Percentiles rank a stretch among this genome's conserved stretches.
Conservation (phyloP, 1,140 invertebrate species). For the Drosophila lacertosa region DNA sequence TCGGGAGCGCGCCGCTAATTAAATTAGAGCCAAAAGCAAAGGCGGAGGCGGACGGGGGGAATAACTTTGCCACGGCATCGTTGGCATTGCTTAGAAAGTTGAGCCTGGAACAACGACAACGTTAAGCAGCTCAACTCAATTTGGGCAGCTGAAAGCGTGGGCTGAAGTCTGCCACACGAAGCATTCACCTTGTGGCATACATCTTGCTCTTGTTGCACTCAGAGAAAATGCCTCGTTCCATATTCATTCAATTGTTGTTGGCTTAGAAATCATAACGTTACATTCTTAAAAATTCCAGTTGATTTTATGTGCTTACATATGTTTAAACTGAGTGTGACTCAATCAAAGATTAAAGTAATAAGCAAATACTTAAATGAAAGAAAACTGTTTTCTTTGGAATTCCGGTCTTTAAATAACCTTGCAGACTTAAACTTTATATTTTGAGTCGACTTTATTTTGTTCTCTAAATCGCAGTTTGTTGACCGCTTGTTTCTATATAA, state of each 20-base stretch:
- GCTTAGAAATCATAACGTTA: background rate
- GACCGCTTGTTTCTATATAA: too few relatives aligned
- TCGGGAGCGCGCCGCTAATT: constrained; percentile 56
- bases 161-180: constrained; percentile 20
- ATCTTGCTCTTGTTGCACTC: background rate
- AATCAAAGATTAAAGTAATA: too few relatives aligned
- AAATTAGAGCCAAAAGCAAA: constrained; percentile 62
- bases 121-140: constrained; percentile 36
- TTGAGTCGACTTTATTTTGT: too few relatives aligned
- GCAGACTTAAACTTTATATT: too few relatives aligned
- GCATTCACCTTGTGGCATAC: constrained; percentile 39
- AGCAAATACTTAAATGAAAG: too few relatives aligned
- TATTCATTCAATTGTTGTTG: too few relatives aligned
- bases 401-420: too few relatives aligned
- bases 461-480: too few relatives aligned
- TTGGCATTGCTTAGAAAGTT: constrained; percentile 65
- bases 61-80: constrained; percentile 32
- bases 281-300: too few relatives aligned
- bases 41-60: background rate
- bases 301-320: too few relatives aligned
- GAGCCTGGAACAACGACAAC: constrained; percentile 9
- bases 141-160: constrained; percentile 38
- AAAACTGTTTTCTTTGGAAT: too few relatives aligned
- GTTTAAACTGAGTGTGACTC: too few relatives aligned
- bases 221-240: background rate